Base-by-base conservation (phyloP, 1,140 invertebrate genomes). In the Ceratina australensis region DNA sequence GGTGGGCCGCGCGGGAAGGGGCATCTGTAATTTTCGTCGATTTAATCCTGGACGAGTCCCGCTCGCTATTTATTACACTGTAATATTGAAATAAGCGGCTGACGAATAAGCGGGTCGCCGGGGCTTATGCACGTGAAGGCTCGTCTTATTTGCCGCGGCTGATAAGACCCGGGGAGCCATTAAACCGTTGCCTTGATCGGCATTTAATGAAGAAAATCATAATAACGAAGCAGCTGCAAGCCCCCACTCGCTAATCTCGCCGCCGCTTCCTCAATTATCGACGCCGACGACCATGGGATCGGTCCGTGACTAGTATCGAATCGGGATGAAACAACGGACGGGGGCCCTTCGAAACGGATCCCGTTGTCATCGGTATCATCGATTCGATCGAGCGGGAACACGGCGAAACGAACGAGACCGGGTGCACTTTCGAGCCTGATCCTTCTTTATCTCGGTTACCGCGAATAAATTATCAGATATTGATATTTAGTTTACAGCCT, bases 121-220 rank as follows among this genome's bases (percentile, higher is more conserved):
- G 8, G 20, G 47, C 28, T 22, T 50, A 12, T 24, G 16, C 22
- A 20, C 47, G 64, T 12, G 59, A 8, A 5, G 8, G 18, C 50
- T 20, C 26, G 68, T 56, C 54, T 59, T 26, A 26, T 20, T 18
- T 15, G 50, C n/a, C 64, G 47, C 20, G 57, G 47, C 28, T 61
- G 65, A 77, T 77, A 77, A 77, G 67, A 49, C 74, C 47, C 67
- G 42, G 57, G 33, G 24, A 71, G 57, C 66, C 67, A 77, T 77
- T 77, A 77, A 77, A 77, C 24, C 67, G 56, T 71, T 77, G 47
- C 24, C 74, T 83, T 81, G 87, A 88, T 88, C 85, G 77, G 79
- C 87, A 83, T 88, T 86, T 87, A 83, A 88, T 88, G 80, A 88
- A 88, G 87, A 87, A 87, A 88, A 88, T 86, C 80, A 78, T 74